Evolutionary conservation across 1,140 invertebrate genomes (phyloP).

Genomic region (Diorhabda elongata): DNA sequence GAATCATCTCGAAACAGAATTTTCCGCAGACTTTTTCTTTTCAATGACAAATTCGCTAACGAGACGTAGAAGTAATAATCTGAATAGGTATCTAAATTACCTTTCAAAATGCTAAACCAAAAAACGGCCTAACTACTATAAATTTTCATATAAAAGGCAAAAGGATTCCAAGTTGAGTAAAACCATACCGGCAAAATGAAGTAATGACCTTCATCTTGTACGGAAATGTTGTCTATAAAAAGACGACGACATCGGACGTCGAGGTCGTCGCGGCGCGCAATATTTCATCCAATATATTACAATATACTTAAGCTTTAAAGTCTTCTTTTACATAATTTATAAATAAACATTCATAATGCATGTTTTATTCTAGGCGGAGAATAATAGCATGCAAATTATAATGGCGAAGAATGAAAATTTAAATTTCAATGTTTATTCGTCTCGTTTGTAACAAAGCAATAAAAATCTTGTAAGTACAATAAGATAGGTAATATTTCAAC

Average conservation of each 20-base stretch:
- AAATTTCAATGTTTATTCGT: conserved; percentile 41
- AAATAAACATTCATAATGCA: conserved; percentile 48
- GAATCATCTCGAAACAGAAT: too few relatives aligned
- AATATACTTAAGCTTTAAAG: conserved; percentile 30
- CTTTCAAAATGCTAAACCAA: background rate
- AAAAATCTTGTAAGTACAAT: background rate
- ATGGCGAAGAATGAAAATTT: conserved; percentile 44
- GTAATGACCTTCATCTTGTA: conserved; percentile 22
- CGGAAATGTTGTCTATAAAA: conserved; percentile 24
- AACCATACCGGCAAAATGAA: conserved; percentile 15
- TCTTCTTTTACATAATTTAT: conserved; percentile 47
- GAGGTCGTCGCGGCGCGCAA: conserved; percentile 15
- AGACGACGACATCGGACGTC: conserved; percentile 12
- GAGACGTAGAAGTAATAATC: background rate
- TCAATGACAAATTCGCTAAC: background rate
- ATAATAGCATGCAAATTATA: conserved; percentile 46
- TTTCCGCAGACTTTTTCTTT: background rate
- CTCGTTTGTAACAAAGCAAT: conserved; percentile 18
- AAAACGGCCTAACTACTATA: background rate
- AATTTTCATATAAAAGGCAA: conserved; percentile 4
- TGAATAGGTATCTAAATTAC: background rate
- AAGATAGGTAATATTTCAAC: background rate
- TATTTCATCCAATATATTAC: conserved; percentile 26
- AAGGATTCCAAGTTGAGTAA: conserved; percentile 11
- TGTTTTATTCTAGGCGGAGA: conserved; percentile 39